These are phyloP conservation scores for Capromys pilorides DNA, from an alignment of 2,797 vertebrate species.

Conservation along the genomic window DNA sequence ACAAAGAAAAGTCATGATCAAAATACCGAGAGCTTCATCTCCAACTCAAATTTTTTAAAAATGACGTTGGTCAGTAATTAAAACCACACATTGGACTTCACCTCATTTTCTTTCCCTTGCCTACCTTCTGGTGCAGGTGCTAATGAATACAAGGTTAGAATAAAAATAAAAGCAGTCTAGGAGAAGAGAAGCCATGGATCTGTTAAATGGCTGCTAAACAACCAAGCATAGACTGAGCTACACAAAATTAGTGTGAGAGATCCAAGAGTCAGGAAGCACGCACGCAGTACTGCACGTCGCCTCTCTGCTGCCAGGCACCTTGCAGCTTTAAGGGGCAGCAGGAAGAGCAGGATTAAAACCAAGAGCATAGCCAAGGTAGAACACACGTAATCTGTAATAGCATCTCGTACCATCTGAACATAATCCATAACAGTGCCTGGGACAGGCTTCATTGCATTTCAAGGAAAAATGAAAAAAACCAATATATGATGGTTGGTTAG, in stretches of 20 bases:
- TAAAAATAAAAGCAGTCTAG: neutral
- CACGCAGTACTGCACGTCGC: conserved; percentile 67
- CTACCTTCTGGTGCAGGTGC: conserved; percentile 77
- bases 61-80: neutral
- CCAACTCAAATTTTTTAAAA: conserved; percentile 31
- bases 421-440: neutral
- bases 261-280: conserved; percentile 65
- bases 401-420: neutral
- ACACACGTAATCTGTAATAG: neutral
- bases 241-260: conserved; percentile 62
- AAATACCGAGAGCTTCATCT: conserved; percentile 40
- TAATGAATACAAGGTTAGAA: conserved; percentile 70
- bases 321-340: conserved; percentile 70
- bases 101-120: conserved; percentile 73
- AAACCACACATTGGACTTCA: conserved; percentile 51
- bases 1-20: conserved; percentile 48
- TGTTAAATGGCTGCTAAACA: conserved; percentile 68
- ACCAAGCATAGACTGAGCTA: conserved; percentile 35
- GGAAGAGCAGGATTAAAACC: conserved; percentile 76
- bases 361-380: conserved; percentile 64
- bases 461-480: conserved; percentile 49
- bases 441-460: neutral
- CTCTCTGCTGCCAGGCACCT: conserved; percentile 72
- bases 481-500: neutral
- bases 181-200: conserved; percentile 55